Evolutionary conservation across 2,888 invertebrate genomes (phyloP).

Genomic region (Ichneumoninae sp.): DNA sequence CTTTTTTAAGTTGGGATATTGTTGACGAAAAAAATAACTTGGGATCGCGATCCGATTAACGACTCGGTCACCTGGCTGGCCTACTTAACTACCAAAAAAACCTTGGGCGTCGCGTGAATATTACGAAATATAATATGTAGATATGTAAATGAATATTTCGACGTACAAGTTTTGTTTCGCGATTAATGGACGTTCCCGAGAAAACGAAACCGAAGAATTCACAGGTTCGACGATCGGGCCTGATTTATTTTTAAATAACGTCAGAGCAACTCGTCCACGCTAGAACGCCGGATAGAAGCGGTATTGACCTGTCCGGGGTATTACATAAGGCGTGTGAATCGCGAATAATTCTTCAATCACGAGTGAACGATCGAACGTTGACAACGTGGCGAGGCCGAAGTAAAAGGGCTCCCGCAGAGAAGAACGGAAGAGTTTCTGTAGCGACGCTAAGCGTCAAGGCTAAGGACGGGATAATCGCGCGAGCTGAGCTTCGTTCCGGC

Average conservation of each 20-base stretch:
- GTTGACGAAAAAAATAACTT: background rate
- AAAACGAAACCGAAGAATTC: background rate
- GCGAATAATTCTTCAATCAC: constrained; percentile 52
- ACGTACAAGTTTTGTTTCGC: background rate
- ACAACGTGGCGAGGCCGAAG: constrained; percentile 43
- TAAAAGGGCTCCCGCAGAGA: constrained; percentile 13
- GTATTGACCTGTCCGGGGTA: constrained; percentile 80
- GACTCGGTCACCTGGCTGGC: constrained; percentile 32
- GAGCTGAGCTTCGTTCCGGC: constrained; percentile 11
- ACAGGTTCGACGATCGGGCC: background rate
- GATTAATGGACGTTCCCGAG: background rate
- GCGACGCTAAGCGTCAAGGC: constrained; percentile 18
- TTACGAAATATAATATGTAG: background rate
- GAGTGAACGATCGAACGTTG: constrained; percentile 46
- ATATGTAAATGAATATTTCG: background rate
- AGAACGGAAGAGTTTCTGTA: background rate
- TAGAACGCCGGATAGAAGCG: constrained; percentile 67
- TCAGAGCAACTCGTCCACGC: constrained; percentile 9
- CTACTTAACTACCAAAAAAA: constrained; percentile 21
- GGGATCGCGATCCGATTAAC: background rate
- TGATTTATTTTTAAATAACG: constrained; percentile 25
- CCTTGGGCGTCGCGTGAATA: background rate
- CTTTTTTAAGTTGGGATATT: background rate
- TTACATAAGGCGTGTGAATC: constrained; percentile 81
- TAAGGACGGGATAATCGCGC: constrained; percentile 15